Conservation (phyloP, 2,888 invertebrate species). For the Orthosia incerta region DNA sequence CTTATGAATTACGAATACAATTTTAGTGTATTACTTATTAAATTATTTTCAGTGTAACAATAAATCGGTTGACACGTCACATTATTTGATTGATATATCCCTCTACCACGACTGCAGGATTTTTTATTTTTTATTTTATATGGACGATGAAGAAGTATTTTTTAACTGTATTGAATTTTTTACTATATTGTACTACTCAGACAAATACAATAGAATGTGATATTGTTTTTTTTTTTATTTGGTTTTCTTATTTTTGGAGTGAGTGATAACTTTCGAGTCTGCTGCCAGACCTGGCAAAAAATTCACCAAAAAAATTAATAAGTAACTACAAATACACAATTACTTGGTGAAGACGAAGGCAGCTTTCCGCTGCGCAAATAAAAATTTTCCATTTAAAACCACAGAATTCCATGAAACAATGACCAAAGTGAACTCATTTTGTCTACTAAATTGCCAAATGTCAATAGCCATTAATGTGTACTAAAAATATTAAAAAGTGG, state of each 20-base stretch:
- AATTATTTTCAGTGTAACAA: slow-evolving; percentile 78
- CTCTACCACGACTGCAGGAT: slow-evolving; percentile 31
- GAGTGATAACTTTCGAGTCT: neutral
- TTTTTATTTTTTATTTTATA: slow-evolving; percentile 64
- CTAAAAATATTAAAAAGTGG: slow-evolving; percentile 23
- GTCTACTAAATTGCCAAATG: neutral
- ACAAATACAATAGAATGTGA: slow-evolving; percentile 69
- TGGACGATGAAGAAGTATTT: slow-evolving; percentile 48
- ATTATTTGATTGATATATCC: slow-evolving; percentile 69
- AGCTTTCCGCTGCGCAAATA: neutral
- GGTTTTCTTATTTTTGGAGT: slow-evolving; percentile 39
- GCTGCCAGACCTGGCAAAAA: neutral
- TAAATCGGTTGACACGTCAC: slow-evolving; percentile 74
- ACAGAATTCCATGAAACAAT: neutral
- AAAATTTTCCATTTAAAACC: neutral
- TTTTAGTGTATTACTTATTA: slow-evolving; percentile 68
- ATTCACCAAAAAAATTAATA: neutral
- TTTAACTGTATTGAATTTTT: slow-evolving; percentile 63
- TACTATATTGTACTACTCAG: slow-evolving; percentile 66
- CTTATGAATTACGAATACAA: slow-evolving; percentile 57
- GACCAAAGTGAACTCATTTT: neutral
- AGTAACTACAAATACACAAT: neutral
- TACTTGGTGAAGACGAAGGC: neutral
- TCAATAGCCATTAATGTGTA: no score
- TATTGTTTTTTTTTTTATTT: slow-evolving; percentile 55